Evolutionary conservation across 2,113 vertebrate species (phyloP).

Genomic region (Ivindomyrus marchei): DNA sequence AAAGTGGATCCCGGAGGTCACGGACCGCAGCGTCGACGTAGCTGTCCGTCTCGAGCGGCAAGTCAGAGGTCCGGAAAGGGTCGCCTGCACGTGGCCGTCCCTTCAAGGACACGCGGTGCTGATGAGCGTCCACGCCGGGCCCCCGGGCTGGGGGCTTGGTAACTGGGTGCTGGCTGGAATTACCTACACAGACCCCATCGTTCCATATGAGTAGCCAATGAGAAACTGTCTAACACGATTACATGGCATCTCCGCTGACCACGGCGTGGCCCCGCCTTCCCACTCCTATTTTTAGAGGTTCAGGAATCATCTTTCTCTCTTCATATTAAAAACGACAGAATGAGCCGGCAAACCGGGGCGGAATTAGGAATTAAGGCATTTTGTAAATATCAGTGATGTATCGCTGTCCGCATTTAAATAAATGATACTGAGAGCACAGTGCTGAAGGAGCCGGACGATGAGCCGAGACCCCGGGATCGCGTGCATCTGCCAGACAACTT

Average conservation of each 20-base stretch:
- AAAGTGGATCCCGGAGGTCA: neutral
- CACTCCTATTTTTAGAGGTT: neutral
- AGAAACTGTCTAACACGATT: constrained; percentile 4
- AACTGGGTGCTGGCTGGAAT: neutral
- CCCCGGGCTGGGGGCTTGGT: neutral
- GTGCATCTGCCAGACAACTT: neutral
- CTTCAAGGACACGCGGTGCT: neutral
- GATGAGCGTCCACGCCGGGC: neutral
- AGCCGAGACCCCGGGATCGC: neutral
- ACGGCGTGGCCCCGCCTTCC: neutral
- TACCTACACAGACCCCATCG: neutral
- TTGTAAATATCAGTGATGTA: neutral
- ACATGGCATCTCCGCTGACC: neutral
- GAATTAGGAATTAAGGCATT: neutral
- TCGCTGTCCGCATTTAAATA: neutral
- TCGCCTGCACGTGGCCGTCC: neutral
- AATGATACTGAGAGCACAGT: neutral
- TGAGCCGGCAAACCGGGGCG: neutral
- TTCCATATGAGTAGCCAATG: constrained; percentile 8
- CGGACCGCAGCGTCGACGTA: neutral
- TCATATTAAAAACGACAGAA: neutral
- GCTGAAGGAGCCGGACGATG: neutral
- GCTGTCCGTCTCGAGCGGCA: neutral
- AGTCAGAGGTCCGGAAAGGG: neutral
- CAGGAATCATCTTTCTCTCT: neutral